Base-by-base conservation (phyloP, 92 coral and sea anemone species). In the Paramuricea clavata region DNA sequence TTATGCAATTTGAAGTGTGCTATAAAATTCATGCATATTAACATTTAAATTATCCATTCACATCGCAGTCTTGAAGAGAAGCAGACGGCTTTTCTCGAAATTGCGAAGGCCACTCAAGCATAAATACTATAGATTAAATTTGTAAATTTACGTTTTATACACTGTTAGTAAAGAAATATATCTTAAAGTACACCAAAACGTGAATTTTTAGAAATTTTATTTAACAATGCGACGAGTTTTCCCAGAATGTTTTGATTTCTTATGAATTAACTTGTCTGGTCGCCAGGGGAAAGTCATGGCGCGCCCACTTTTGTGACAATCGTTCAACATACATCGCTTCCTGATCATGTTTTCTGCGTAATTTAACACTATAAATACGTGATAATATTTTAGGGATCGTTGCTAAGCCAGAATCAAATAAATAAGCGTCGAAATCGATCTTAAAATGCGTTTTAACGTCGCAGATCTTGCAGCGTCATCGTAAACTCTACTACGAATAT, bases 271-370 rank as follows among this genome's bases (percentile, higher is more conserved):
- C 36, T 13, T 19, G 22, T 65, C 72, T 65, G 19, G 72, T 65
- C 72, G 72, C 39, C 72, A 60, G 72, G 72, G 72, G 72, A 65
- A 65, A 65, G 41, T 65, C 72, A 26, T 31, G 72, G 35, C 72
- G 72, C 72, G 72, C 72, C 72, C 72, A 65, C 41, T 27, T 28
- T 60, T 16, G 21, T 0, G 16, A 65, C 9, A 65, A 9, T 65
- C 42, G 4, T 54, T 21, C 23, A 21, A 54, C 22, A 65, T 3
- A 65, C 39, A 65, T 4, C 35, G 39, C 36, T 28, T 56, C 64
- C 26, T 16, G 23, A 23, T 56, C 64, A 10, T 39, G 0, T 33
- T 31, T 31, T 13, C 7, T 13, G 2, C 36, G 6, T n/a, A 65
- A 3, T 30, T 65, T 21, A 28, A 28, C 72, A 6, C 42, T 7